phyloP scores from a whole-genome alignment of 2,113 vertebrate genomes.

The Pelecanoides urinatrix region DNA sequence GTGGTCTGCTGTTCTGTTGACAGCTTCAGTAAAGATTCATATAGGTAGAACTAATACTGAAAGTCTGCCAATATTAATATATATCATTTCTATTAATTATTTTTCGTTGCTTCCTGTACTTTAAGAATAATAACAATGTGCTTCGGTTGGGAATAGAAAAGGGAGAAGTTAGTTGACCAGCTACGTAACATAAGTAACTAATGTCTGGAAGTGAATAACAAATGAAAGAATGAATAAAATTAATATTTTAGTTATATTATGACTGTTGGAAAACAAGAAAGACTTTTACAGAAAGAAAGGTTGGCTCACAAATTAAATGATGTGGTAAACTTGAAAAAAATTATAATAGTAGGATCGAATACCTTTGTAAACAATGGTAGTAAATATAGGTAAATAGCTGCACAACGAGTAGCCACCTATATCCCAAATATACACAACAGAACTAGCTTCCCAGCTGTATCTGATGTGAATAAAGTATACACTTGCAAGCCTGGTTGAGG shows the following conservation, averaged over 20 bases:
- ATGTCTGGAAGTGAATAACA: background rate
- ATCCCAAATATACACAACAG: background rate
- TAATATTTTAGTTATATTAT: background rate
- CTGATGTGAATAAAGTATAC: slow-evolving; percentile 4
- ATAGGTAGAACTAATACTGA: background rate
- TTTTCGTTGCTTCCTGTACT: background rate
- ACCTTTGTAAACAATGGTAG: background rate
- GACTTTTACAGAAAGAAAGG: background rate
- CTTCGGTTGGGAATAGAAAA: background rate
- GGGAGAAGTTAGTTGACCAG: background rate
- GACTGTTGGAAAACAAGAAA: background rate
- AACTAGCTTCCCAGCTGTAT: background rate
- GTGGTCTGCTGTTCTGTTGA: background rate
- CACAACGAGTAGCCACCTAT: background rate
- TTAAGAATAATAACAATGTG: background rate
- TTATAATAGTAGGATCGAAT: background rate
- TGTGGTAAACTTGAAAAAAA: background rate
- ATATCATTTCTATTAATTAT: background rate
- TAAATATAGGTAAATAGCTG: background rate
- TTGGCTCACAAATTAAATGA: background rate
- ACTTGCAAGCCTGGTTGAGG: background rate
- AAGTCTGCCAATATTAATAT: background rate
- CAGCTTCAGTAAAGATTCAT: background rate
- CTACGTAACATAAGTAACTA: background rate
- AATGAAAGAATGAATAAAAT: background rate